These are phyloP conservation scores for Aphrophora alni DNA, from an alignment of 2,888 invertebrate genomes.

Conservation along the genomic window DNA sequence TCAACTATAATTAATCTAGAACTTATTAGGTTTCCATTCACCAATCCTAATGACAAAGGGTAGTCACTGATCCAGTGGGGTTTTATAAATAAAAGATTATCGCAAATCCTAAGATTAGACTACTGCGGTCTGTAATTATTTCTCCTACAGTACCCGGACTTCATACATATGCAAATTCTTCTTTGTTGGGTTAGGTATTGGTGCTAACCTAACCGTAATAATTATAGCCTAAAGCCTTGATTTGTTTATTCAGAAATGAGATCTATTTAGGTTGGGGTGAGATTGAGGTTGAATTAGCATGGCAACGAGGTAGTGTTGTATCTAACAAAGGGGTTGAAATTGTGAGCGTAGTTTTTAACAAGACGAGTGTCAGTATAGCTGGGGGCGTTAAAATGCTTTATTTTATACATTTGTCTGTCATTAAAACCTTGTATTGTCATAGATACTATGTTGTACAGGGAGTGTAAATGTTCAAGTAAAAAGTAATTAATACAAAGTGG, in stretches of 20 bases:
- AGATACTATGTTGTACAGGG: too few species aligned
- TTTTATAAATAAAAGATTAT: conserved; percentile 6
- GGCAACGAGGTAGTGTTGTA: not conserved
- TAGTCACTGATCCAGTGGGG: not conserved
- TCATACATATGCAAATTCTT: conserved; percentile 6
- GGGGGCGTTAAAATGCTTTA: too few species aligned
- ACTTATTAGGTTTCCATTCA: too few species aligned
- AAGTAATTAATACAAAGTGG: too few species aligned
- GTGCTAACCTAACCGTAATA: not conserved
- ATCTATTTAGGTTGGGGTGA: not conserved
- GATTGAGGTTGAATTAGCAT: not conserved
- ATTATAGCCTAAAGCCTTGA: not conserved
- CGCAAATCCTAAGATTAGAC: not conserved
- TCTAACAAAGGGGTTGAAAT: not conserved
- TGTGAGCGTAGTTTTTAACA: too few species aligned
- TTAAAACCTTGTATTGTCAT: too few species aligned
- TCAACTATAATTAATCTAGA: too few species aligned
- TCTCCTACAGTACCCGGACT: not conserved
- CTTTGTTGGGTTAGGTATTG: not conserved
- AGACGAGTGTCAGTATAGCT: too few species aligned
- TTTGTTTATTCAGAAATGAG: conserved; percentile 9
- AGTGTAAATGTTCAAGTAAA: too few species aligned
- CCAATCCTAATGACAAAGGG: too few species aligned
- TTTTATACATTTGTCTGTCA: too few species aligned
- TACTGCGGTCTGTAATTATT: not conserved